A percentile compares a stretch with the other conserved stretches of the same genome.
Conservation (phyloP, 2,797 vertebrate species). For the Rhabdophis nuchalis region DNA sequence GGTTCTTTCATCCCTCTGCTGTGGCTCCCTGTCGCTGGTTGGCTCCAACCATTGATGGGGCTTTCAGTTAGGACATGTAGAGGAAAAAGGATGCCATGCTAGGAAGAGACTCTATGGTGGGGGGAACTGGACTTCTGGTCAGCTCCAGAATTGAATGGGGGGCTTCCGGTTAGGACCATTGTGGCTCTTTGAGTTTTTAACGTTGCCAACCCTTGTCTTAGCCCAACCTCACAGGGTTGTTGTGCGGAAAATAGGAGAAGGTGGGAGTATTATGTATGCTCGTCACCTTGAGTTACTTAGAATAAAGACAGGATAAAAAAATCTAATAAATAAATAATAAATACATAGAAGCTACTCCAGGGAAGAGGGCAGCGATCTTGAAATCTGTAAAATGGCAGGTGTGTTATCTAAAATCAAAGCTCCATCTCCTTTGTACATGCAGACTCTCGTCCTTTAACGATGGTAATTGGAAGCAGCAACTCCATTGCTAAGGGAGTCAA, state of each 20-base stretch:
- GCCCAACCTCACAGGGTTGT: neutral
- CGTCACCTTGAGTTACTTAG: neutral
- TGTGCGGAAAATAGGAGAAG: neutral
- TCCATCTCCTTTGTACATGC: neutral
- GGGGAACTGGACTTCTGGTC: too few relatives aligned
- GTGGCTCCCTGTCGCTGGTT: too few relatives aligned
- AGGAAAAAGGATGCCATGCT: too few relatives aligned
- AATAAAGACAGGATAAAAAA: neutral
- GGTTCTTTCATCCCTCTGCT: too few relatives aligned
- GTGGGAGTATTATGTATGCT: neutral
- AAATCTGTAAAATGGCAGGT: neutral
- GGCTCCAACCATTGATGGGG: too few relatives aligned
- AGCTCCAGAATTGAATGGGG: too few relatives aligned
- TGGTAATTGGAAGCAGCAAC: neutral
- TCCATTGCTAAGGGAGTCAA: neutral
- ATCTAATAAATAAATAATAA: neutral
- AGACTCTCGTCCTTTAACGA: neutral
- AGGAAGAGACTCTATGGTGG: too few relatives aligned
- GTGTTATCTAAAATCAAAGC: neutral
- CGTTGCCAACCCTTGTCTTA: too few relatives aligned
- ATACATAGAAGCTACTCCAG: neutral
- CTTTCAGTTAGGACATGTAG: too few relatives aligned
- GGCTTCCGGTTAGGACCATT: too few relatives aligned
- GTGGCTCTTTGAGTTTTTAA: too few relatives aligned
- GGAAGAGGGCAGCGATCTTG: neutral